Evolutionary conservation across 2,113 vertebrate species (phyloP).

Genomic region (Phrynosoma blainvillii): DNA sequence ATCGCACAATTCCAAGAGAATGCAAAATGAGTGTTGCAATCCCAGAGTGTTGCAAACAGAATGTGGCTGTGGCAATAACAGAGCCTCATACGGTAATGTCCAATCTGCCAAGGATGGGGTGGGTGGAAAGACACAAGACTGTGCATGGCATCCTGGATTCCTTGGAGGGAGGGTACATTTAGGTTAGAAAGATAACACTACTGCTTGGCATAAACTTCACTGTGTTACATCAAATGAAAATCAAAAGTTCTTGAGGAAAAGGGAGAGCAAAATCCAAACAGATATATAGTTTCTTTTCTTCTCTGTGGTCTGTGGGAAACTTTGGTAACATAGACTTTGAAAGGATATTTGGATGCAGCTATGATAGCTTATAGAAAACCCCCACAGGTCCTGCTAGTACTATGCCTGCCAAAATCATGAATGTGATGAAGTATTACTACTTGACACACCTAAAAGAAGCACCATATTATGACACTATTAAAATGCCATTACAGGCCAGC

Average conservation of each 20-base stretch:
- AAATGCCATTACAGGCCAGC: conserved; percentile 62
- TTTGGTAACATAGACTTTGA: conserved; percentile 42
- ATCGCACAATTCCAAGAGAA: too few relatives aligned
- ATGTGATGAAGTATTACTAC: conserved; percentile 55
- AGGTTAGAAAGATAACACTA: neutral
- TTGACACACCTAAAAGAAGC: conserved; percentile 58
- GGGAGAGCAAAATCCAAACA: neutral
- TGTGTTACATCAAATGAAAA: neutral
- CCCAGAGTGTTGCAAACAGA: too few relatives aligned
- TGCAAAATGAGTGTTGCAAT: too few relatives aligned
- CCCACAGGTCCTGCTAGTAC: neutral
- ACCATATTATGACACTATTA: conserved; percentile 55
- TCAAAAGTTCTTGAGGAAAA: neutral
- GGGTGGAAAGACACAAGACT: too few relatives aligned
- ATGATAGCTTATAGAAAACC: conserved; percentile 45
- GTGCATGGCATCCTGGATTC: neutral
- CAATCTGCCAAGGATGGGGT: too few relatives aligned
- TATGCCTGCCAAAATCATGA: conserved; percentile 47
- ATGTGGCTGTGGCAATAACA: too few relatives aligned
- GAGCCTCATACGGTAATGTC: too few relatives aligned
- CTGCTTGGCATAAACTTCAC: neutral
- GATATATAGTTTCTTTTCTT: conserved; percentile 27
- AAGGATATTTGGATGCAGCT: conserved; percentile 50
- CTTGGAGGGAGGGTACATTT: neutral
- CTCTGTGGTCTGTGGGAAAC: conserved; percentile 40